phyloP scores from a whole-genome alignment of 2,888 invertebrate species.

The Erebia aethiops region DNA sequence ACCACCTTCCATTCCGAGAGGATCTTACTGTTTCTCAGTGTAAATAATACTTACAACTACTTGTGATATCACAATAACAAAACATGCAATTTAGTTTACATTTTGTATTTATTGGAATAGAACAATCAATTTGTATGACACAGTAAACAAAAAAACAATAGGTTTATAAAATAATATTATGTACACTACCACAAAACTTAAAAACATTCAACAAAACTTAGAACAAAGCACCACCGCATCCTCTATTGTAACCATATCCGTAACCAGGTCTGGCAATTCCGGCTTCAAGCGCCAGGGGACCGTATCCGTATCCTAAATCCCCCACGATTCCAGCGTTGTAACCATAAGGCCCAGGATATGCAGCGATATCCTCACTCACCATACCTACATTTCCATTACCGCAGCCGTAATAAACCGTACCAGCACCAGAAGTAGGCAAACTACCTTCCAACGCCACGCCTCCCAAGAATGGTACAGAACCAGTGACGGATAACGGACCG shows the following conservation, averaged over 20 bases:
- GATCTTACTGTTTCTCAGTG: too few species aligned
- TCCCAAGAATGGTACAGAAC: constrained; percentile 53
- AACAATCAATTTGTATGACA: too few species aligned
- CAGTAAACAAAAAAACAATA: too few species aligned
- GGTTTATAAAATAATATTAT: too few species aligned
- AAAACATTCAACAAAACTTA: not conserved
- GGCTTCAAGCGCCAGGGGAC: constrained; percentile 18
- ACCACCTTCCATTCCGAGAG: too few species aligned
- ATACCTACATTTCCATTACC: constrained; percentile 55
- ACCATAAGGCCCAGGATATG: constrained; percentile 25
- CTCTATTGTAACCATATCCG: constrained; percentile 23
- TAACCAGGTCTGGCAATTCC: constrained; percentile 13
- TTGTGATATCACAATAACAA: too few species aligned
- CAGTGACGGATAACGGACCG: constrained; percentile 49
- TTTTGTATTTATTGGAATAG: too few species aligned
- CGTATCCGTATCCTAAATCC: constrained; percentile 21
- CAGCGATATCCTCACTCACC: constrained; percentile 43
- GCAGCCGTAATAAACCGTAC: constrained; percentile 53
- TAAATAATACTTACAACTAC: too few species aligned
- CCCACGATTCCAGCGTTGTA: constrained; percentile 21
- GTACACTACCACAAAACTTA: too few species aligned
- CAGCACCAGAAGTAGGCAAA: constrained; percentile 51
- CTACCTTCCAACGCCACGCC: constrained; percentile 54
- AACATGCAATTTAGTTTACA: too few species aligned
- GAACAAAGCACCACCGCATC: constrained; percentile 26